phyloP scores from a whole-genome alignment of 2,797 vertebrate species.

The Rhadinocentrus ornatus region DNA sequence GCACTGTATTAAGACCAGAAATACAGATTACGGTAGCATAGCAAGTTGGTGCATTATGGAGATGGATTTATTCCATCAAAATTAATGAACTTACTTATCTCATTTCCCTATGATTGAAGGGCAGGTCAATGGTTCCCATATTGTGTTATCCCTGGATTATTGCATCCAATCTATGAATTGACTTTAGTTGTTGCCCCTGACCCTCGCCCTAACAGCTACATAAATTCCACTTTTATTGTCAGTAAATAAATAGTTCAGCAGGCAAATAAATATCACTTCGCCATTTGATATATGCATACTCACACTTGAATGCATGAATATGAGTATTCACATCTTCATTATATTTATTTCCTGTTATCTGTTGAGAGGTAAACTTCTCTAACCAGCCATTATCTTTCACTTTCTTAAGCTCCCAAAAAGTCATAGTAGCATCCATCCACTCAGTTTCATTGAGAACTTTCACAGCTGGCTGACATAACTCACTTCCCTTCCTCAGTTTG shows the following conservation, averaged over 20 bases:
- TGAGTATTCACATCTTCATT: constrained; percentile 20
- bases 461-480: constrained; percentile 19
- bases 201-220: constrained; percentile 62
- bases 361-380: constrained; percentile 38
- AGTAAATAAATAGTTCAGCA: constrained; percentile 69
- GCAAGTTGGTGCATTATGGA: constrained; percentile 22
- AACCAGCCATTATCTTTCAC: constrained; percentile 29
- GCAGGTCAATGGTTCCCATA: constrained; percentile 42
- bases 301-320: constrained; percentile 12
- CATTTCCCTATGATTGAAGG: constrained; percentile 63
- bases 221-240: constrained; percentile 72
- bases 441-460: constrained; percentile 17
- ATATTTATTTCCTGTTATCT: constrained; percentile 40
- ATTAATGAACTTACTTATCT: constrained; percentile 67
- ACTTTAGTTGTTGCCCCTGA: constrained; percentile 45
- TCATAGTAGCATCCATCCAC: constrained; percentile 2
- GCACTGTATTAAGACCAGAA: constrained; percentile 21
- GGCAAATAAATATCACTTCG: constrained; percentile 65
- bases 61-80: constrained; percentile 61
- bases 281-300: constrained; percentile 53
- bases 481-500: not conserved
- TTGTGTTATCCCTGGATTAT: constrained; percentile 65
- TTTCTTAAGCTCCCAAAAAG: constrained; percentile 27
- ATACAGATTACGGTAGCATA: constrained; percentile 33
- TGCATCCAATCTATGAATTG: constrained; percentile 60